A percentile compares a stretch with the other conserved stretches of the same genome.
phyloP scores from a whole-genome alignment of 2,797 vertebrate species.

The Lemur catta region DNA sequence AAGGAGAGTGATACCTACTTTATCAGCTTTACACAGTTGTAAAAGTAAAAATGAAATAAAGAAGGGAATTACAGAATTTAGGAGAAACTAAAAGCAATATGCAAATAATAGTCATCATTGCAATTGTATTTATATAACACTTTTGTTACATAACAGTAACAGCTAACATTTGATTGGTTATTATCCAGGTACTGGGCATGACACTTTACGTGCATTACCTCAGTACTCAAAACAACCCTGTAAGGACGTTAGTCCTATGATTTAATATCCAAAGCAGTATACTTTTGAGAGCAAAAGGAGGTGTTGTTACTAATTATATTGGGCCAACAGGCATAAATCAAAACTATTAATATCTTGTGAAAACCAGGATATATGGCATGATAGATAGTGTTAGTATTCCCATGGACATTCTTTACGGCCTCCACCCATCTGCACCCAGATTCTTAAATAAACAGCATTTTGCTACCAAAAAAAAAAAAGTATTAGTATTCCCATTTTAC shows the following conservation, averaged over 20 bases:
- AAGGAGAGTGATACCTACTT: not conserved
- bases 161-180: not conserved
- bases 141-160: not conserved
- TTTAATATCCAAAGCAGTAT: not conserved
- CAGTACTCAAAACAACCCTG: not conserved
- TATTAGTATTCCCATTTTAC: not conserved
- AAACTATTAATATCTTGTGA: not conserved
- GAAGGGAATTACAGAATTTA: not conserved
- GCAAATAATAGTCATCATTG: not conserved
- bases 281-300: not conserved
- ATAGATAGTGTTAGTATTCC: not conserved
- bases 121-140: not conserved
- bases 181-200: not conserved
- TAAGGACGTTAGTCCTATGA: not conserved
- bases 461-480: too few relatives aligned
- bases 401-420: too few relatives aligned
- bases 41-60: conserved; percentile 1
- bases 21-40: not conserved
- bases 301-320: not conserved
- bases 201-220: not conserved
- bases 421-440: too few relatives aligned
- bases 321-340: not conserved
- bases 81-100: not conserved
- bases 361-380: not conserved
- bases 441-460: too few relatives aligned